Conservation (phyloP, 2,113 vertebrate species). For the Sardina pilchardus region DNA sequence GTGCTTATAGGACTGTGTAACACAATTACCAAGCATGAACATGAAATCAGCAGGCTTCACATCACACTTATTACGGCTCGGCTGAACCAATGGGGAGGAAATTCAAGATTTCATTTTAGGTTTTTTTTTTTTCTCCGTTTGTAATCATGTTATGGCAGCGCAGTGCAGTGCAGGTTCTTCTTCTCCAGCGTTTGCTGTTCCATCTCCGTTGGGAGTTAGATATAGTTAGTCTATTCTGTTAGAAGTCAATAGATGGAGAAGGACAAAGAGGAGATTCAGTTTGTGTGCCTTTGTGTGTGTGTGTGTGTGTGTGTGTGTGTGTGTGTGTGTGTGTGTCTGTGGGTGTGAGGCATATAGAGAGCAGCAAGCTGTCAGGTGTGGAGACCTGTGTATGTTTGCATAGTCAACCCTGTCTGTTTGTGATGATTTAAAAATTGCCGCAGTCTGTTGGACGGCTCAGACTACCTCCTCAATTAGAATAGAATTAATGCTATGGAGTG, state of each 20-base stretch:
- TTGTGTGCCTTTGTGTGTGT: conserved; percentile 2
- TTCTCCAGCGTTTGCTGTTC: too few species aligned
- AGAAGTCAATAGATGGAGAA: too few species aligned
- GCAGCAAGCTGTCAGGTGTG: too few species aligned
- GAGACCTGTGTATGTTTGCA: not conserved
- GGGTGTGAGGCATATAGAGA: too few species aligned
- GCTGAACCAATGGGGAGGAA: conserved; percentile 43
- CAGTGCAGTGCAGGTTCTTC: conserved; percentile 39
- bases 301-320: not conserved
- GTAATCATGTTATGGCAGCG: conserved; percentile 21
- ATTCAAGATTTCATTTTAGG: conserved; percentile 43
- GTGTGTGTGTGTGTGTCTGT: not conserved
- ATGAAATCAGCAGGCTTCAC: conserved; percentile 34
- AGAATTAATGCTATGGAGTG: not conserved
- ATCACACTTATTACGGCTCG: conserved; percentile 38
- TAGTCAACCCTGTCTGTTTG: not conserved
- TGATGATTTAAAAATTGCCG: not conserved
- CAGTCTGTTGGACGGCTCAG: not conserved
- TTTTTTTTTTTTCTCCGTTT: conserved; percentile 9
- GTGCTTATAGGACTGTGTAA: conserved; percentile 56
- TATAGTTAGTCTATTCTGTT: too few species aligned
- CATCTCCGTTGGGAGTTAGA: too few species aligned
- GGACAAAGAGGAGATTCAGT: not conserved
- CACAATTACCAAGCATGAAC: conserved; percentile 45
- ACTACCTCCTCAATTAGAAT: not conserved